Evolutionary conservation across 2,797 vertebrate genomes (phyloP), one percentile per base, ranked within the genome.

Genomic region (Lagocephalus sceleratus): DNA sequence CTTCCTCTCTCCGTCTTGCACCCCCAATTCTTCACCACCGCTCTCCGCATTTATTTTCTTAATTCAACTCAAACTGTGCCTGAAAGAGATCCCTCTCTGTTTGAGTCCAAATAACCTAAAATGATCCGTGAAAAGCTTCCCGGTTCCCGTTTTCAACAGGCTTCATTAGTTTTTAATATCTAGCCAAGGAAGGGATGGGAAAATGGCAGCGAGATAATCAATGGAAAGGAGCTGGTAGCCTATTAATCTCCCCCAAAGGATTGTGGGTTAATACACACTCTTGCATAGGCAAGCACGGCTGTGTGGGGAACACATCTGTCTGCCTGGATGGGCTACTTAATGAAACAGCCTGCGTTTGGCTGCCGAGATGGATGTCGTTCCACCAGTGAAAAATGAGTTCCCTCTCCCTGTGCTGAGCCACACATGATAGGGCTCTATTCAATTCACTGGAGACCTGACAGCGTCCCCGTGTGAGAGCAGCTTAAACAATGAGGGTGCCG

Each of bases 141-240:
- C 74, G 22, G 71, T 86, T 89, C 82, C 68, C 74, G 61, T 84
- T 81, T 86, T 85, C 86, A 85, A 78, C 83, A 90, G 87, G 90
- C 90, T 91, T 91, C 90, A 91, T 91, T 91, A 90, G 85, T 88
- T 91, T 92, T 91, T 90, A 90, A 91, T 91, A 91, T 90, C 85
- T 79, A 85, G 78, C 85, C 81, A 77, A 76, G 77, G 73, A 83
- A 78, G 71, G 64, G 67, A 83, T 73, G 78, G 76, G 68, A 83
- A 86, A 85, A 88, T 87, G 77, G 89, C 79, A 73, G 87, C 74
- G 81, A 89, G 87, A 91, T 91, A 92, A 91, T 91, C 90, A 91
- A 91, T 91, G 89, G 86, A 87, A 89, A 86, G 83, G 84, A 80
- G 75, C 82, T 86, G 77, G 84, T 77, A 85, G 87, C 74, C 89